A percentile compares a stretch with the other conserved stretches of the same genome.
Evolutionary conservation across 2,797 vertebrate species (phyloP).

Genomic region (Ibycter americanus): DNA sequence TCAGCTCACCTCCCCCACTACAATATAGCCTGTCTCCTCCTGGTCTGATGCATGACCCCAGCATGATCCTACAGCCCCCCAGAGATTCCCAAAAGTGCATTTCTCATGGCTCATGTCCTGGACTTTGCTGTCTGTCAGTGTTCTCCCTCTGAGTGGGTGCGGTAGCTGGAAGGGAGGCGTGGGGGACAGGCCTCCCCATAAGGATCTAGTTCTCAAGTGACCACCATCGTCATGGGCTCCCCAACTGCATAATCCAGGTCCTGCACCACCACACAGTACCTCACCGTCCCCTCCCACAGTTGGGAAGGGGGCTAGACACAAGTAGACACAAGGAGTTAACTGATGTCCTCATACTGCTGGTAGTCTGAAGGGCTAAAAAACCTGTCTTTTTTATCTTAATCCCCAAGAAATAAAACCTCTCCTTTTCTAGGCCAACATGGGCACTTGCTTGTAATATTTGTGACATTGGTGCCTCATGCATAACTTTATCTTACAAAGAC

Average conservation of each 20-base stretch:
- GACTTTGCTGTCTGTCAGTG: background rate
- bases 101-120: background rate
- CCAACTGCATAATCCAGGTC: background rate
- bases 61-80: accelerated
- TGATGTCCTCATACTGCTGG: background rate
- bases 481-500: background rate
- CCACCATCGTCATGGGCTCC: background rate
- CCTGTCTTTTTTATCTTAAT: background rate
- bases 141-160: background rate
- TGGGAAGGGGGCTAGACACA: background rate
- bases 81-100: background rate
- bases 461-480: background rate
- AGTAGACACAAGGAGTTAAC: background rate
- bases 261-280: background rate
- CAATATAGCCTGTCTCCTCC: background rate
- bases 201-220: background rate
- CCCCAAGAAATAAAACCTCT: background rate
- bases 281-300: background rate
- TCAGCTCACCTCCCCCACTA: background rate
- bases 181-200: accelerated
- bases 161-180: background rate
- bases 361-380: background rate
- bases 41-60: background rate
- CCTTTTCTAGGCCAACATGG: background rate
- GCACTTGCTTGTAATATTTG: background rate